A percentile compares a stretch with the other conserved stretches of the same genome.
These are phyloP conservation scores for Trichogramma dendrolimi DNA, from an alignment of 2,888 invertebrate genomes.

Conservation along the genomic window DNA sequence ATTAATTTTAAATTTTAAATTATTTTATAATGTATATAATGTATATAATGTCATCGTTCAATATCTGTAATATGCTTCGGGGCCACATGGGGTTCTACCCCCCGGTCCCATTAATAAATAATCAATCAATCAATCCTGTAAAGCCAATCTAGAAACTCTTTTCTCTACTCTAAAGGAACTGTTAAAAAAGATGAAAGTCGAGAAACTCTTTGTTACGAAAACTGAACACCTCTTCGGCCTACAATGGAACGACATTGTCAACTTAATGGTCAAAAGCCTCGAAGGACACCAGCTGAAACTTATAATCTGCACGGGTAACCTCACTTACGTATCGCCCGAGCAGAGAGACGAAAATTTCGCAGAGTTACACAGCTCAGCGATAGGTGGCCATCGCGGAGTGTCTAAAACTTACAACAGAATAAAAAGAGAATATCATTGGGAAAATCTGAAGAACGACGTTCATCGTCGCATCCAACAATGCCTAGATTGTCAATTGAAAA, in stretches of 20 bases:
- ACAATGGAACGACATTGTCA: not conserved
- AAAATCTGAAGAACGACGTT: slow-evolving; percentile 22
- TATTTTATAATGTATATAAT: too few relatives aligned
- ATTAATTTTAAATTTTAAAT: too few relatives aligned
- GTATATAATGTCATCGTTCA: too few relatives aligned
- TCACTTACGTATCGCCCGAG: not conserved
- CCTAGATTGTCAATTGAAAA: slow-evolving; percentile 17
- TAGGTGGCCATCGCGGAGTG: slow-evolving; percentile 17
- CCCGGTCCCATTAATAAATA: too few relatives aligned
- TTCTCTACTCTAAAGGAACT: too few relatives aligned
- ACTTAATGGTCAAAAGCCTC: not conserved
- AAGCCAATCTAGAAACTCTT: too few relatives aligned
- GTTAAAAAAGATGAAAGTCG: too few relatives aligned
- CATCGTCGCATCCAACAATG: slow-evolving; percentile 16
- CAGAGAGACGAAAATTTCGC: slow-evolving; percentile 4
- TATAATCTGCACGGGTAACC: not conserved
- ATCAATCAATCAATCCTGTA: too few relatives aligned
- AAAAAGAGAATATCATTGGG: slow-evolving; percentile 20
- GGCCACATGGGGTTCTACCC: too few relatives aligned
- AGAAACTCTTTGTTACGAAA: not conserved
- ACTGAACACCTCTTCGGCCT: not conserved
- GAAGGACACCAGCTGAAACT: not conserved
- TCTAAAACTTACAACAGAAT: slow-evolving; percentile 24
- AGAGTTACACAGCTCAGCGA: slow-evolving; percentile 12
- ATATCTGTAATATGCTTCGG: too few relatives aligned